phyloP scores from a whole-genome alignment of 2,888 invertebrate species.

The Tachina lurida region DNA sequence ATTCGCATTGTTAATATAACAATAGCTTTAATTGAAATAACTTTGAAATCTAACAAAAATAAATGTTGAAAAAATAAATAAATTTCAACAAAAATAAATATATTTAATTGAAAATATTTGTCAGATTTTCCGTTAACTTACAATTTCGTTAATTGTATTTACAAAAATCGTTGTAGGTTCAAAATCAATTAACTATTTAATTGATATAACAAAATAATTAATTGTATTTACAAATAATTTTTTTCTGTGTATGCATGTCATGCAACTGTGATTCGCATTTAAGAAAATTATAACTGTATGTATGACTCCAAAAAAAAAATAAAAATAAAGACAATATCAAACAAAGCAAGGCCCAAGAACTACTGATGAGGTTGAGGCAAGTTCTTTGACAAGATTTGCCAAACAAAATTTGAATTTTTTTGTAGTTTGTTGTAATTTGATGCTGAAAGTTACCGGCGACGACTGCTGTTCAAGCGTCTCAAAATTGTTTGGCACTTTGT shows the following conservation, averaged over 20 bases:
- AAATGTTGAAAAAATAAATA: no score
- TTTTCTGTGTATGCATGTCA: constrained; percentile 37
- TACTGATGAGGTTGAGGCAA: constrained; percentile 37
- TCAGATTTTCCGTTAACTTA: no score
- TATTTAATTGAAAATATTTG: no score
- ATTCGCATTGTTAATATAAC: no score
- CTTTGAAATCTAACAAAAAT: no score
- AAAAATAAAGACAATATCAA: neutral
- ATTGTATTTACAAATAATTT: no score
- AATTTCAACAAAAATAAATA: no score
- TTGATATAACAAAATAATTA: no score
- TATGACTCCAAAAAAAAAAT: constrained; percentile 14
- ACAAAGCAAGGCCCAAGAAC: constrained; percentile 9
- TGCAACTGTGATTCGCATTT: constrained; percentile 63
- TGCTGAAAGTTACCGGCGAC: constrained; percentile 52
- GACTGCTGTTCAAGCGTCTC: constrained; percentile 69
- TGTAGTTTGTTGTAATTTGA: constrained; percentile 60
- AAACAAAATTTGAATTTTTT: constrained; percentile 56
- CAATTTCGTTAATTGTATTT: no score
- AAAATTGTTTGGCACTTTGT: constrained; percentile 82
- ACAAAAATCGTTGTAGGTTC: no score
- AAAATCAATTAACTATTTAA: no score
- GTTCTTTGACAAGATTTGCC: constrained; percentile 65
- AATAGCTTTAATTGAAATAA: no score
- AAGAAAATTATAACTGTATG: constrained; percentile 55